Conservation (phyloP, 2,888 invertebrate species). For the Lasioglossum calceatum region DNA sequence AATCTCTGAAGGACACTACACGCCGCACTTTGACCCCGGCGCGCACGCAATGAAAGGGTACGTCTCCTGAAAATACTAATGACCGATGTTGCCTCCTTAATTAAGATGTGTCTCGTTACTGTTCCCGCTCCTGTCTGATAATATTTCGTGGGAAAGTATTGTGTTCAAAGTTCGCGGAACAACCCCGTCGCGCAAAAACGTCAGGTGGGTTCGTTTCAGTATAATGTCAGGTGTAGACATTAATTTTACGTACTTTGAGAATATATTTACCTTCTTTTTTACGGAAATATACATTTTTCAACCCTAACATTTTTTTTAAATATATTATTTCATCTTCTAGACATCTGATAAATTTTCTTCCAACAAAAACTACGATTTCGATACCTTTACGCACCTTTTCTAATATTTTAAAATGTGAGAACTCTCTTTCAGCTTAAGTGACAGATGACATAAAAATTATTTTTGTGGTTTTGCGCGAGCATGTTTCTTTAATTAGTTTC, state of each 20-base stretch:
- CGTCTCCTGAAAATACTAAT: slow-evolving; percentile 51
- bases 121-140: background rate
- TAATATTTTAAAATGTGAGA: background rate
- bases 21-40: slow-evolving; percentile 44
- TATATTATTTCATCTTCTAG: background rate
- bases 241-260: background rate
- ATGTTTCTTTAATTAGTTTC: too few relatives aligned
- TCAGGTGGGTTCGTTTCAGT: background rate
- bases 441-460: background rate
- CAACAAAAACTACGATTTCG: background rate
- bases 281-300: background rate
- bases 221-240: background rate
- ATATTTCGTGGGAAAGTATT: background rate
- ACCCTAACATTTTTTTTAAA: background rate
- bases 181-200: background rate
- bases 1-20: slow-evolving; percentile 63
- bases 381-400: background rate
- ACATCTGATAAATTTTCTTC: background rate
- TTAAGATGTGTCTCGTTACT: slow-evolving; percentile 56
- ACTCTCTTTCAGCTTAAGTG: background rate
- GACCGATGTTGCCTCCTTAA: slow-evolving; percentile 53
- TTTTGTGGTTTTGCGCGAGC: too few relatives aligned
- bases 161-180: background rate
- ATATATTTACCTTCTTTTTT: background rate
- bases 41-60: slow-evolving; percentile 49